A percentile compares a stretch with the other conserved stretches of the same genome.
These are phyloP conservation scores for Carduelis carduelis DNA, from an alignment of 2,797 vertebrate genomes.

Conservation along the genomic window DNA sequence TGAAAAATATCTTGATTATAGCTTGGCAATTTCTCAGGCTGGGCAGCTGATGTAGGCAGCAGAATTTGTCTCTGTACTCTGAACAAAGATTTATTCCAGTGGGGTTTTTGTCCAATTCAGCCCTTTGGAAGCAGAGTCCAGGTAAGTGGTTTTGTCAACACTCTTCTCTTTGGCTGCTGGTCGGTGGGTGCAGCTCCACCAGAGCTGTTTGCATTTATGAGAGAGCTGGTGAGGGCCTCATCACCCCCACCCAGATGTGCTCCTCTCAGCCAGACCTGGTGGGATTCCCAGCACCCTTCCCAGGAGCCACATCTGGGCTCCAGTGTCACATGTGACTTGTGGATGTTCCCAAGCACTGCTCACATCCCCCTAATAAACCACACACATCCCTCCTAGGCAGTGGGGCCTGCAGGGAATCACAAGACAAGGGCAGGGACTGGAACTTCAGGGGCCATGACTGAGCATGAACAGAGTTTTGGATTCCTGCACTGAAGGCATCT, in stretches of 20 bases:
- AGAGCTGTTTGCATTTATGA: neutral
- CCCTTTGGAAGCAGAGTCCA: neutral
- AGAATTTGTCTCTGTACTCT: neutral
- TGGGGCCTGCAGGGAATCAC: neutral
- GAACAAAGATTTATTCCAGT: neutral
- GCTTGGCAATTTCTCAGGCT: neutral
- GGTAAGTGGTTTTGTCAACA: neutral
- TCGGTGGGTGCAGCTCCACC: neutral
- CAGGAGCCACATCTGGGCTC: neutral
- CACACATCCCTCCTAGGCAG: fast-evolving
- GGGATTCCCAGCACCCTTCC: neutral
- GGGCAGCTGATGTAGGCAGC: neutral
- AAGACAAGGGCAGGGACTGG: neutral
- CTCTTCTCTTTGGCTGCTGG: fast-evolving
- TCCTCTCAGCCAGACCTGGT: neutral
- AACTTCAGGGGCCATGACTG: neutral
- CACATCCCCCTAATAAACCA: neutral
- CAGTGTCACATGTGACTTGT: fast-evolving
- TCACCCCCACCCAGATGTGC: neutral
- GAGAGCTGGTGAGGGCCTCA: neutral
- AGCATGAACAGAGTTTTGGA: neutral
- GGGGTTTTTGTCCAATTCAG: neutral
- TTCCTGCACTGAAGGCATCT: neutral
- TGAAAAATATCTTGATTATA: conserved; percentile 8
- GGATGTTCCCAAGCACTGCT: neutral